Base-by-base conservation (phyloP, 2,113 vertebrate genomes). In the Marmota monax region DNA sequence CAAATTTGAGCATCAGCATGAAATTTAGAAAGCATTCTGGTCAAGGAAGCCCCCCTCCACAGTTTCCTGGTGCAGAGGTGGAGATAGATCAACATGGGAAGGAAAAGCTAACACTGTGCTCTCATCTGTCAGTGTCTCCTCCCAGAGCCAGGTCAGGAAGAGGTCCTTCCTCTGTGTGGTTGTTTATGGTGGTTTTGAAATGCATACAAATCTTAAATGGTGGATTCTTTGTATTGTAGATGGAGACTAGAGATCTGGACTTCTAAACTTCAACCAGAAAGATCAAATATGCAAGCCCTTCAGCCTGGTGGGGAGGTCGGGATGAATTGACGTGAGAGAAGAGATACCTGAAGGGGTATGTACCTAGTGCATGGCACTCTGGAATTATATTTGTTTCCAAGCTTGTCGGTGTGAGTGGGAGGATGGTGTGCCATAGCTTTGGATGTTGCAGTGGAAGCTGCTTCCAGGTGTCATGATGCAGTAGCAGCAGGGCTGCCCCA, bases 171-270 rank as follows among this genome's bases (percentile, higher is more conserved):
- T 86, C 42, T 34, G 11, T 69, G 78, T 29, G 34, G 34, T 63
- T 69, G 34, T 39, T 45, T 39, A 2, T 22, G 39, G 48, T 51
- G 3, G 67, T 85, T 89, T 39, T 42, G 34, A 87, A 92, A 82
- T 29, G n/a, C 3, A 0, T 65, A 12, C 65, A 32, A 53, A 88
- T 37, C 27, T 56, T 96, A 69, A 86, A 37, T 11, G 2, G 53
- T 34, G 22, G 1, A 8, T 93, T 95, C 27, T 84, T 8, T 92
- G 63, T 96, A 17, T 96, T 88, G 34, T 48, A 98, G 98, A 93
- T 96, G 97, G 93, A 90, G 10, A 89, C 0, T 17, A 39, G 78
- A 67, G 58, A 58, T 51, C 74, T 0, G 0, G 48, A 88, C 73
- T 91, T 91, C 48, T 94, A 45, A 96, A n/a, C 34, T 0, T 67